Conservation (phyloP, 2,113 vertebrate species). For the Dryoscopus gambensis region DNA sequence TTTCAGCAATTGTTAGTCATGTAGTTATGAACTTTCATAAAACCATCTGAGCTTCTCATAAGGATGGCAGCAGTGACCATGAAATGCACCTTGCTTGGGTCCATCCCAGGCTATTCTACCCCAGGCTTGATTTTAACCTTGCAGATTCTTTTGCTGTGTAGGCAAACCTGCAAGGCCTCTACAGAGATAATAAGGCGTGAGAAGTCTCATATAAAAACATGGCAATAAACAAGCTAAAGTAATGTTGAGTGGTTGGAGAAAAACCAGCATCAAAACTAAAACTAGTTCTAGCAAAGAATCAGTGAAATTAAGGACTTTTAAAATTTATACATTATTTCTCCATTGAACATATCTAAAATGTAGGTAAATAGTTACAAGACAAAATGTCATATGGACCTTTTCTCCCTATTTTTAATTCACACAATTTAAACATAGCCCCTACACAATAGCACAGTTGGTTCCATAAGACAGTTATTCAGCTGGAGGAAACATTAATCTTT, state of each 20-base stretch:
- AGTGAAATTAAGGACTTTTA: background rate
- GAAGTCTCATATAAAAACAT: background rate
- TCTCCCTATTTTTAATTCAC: background rate
- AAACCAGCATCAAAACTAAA: background rate
- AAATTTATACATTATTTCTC: background rate
- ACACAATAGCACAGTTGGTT: background rate
- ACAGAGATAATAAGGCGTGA: background rate
- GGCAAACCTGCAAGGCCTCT: background rate
- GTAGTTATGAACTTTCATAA: background rate
- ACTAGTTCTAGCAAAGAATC: background rate
- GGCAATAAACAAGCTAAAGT: background rate
- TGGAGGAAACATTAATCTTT: slow-evolving; percentile 66
- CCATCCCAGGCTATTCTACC: background rate
- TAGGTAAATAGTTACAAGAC: slow-evolving; percentile 7
- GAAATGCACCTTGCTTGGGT: background rate
- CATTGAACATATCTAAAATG: background rate
- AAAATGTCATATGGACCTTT: background rate
- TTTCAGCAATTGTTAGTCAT: background rate
- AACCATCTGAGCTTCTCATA: background rate
- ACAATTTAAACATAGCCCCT: background rate
- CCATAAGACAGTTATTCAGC: background rate
- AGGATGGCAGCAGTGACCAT: background rate
- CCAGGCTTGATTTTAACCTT: background rate
- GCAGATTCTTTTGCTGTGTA: background rate
- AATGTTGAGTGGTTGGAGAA: background rate